A percentile compares a stretch with the other conserved stretches of the same genome.
phyloP scores from a whole-genome alignment of 2,888 invertebrate genomes.

The Therioaphis trifolii region DNA sequence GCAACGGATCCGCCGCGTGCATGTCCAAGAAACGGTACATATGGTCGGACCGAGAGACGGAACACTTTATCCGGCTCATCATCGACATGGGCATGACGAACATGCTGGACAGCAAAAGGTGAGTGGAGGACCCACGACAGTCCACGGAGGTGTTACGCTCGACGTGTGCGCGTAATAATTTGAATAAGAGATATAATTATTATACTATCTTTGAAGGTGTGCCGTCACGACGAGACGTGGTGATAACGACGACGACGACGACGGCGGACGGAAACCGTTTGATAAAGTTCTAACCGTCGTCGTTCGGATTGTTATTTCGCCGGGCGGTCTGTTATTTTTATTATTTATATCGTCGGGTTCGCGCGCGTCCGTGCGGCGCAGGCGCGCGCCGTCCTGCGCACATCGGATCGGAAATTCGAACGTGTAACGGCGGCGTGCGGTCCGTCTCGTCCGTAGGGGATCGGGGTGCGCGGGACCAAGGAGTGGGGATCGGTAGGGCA shows the following conservation, averaged over 20 bases:
- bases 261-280: background rate
- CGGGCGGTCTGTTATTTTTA: background rate
- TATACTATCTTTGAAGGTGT: too few relatives aligned
- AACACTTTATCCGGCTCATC: slow-evolving; percentile 59
- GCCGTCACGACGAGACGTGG: background rate
- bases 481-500: background rate
- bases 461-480: background rate
- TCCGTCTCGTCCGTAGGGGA: too few relatives aligned
- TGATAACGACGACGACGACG: too few relatives aligned
- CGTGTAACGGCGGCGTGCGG: slow-evolving; percentile 48
- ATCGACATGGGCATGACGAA: slow-evolving; percentile 61
- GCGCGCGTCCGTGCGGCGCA: slow-evolving; percentile 30
- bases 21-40: slow-evolving; percentile 56
- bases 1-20: background rate
- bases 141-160: too few relatives aligned
- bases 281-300: background rate
- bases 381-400: background rate
- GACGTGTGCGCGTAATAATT: too few relatives aligned
- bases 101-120: slow-evolving; percentile 61
- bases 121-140: too few relatives aligned
- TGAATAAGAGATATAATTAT: too few relatives aligned
- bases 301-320: background rate
- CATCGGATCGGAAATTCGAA: slow-evolving; percentile 39
- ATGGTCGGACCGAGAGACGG: slow-evolving; percentile 60
- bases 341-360: background rate